Conservation (phyloP, 2,113 vertebrate species). For the Oryzias javanicus region DNA sequence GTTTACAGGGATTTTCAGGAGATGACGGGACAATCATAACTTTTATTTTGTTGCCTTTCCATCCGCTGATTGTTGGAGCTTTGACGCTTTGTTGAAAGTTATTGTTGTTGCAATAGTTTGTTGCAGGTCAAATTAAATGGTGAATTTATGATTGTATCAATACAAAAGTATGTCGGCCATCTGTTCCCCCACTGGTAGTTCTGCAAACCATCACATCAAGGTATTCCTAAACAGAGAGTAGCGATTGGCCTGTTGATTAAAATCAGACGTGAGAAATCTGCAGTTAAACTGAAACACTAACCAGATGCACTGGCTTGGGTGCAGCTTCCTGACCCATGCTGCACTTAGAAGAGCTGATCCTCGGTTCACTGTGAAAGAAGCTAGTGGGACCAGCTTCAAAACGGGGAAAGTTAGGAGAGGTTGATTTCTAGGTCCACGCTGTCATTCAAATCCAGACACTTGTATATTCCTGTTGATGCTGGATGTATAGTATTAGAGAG, state of each 20-base stretch:
- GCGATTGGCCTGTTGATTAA: conserved; percentile 54
- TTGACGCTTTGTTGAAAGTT: not conserved
- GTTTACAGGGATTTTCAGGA: too few relatives aligned
- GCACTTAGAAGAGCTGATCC: conserved; percentile 64
- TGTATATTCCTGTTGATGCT: not conserved
- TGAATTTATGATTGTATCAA: conserved; percentile 10
- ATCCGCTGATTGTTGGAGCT: not conserved
- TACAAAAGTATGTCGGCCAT: not conserved
- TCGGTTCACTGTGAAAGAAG: conserved; percentile 61
- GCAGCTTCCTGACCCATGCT: conserved; percentile 66
- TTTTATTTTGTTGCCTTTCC: too few relatives aligned
- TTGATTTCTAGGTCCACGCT: conserved; percentile 37
- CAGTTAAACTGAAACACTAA: conserved; percentile 67
- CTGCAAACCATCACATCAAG: conserved; percentile 59
- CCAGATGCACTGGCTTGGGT: conserved; percentile 70
- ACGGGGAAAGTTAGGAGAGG: conserved; percentile 33
- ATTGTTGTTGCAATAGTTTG: not conserved
- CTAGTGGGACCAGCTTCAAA: conserved; percentile 52
- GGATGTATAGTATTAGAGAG: not conserved
- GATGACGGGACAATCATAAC: too few relatives aligned
- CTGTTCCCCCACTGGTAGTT: conserved; percentile 37
- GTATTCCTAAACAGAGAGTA: conserved; percentile 48
- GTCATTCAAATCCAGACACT: conserved; percentile 34
- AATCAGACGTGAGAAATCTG: conserved; percentile 71
- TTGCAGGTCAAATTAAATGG: not conserved